Evolutionary conservation across 2,113 vertebrate genomes (phyloP).

Genomic region (Athene noctua): DNA sequence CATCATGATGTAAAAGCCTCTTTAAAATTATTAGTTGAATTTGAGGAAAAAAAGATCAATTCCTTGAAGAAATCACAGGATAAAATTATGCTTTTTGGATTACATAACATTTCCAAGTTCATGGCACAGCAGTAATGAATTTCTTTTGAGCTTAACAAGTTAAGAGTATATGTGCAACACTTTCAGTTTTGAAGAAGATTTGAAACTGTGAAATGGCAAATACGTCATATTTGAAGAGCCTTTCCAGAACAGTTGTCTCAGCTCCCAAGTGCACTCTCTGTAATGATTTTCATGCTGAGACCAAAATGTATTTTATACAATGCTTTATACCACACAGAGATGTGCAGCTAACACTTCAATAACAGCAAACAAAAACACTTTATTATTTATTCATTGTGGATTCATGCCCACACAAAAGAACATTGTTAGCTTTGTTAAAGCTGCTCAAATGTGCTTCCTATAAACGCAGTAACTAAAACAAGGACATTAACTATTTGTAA

Average conservation of each 20-base stretch:
- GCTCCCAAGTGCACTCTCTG: conserved; percentile 31
- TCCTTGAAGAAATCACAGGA: neutral
- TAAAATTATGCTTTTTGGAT: neutral
- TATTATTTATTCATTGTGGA: conserved; percentile 37
- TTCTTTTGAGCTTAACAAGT: neutral
- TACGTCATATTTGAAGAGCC: conserved; percentile 2
- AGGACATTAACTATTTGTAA: neutral
- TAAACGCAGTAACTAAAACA: neutral
- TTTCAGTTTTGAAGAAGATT: neutral
- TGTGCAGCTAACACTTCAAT: conserved; percentile 39
- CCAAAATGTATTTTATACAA: conserved; percentile 39
- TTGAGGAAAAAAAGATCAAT: neutral
- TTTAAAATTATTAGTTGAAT: neutral
- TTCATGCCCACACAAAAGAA: conserved; percentile 53
- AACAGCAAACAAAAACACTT: conserved; percentile 46
- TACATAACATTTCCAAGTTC: neutral
- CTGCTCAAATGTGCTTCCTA: neutral
- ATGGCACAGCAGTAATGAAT: neutral
- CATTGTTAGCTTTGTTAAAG: conserved; percentile 7
- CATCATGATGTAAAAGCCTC: neutral
- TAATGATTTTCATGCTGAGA: conserved; percentile 47
- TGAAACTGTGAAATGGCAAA: conserved; percentile 49
- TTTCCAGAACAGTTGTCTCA: conserved; percentile 46
- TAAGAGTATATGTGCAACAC: conserved; percentile 13
- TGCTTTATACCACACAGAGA: conserved; percentile 18